A percentile compares a stretch with the other conserved stretches of the same genome.
Evolutionary conservation across 2,113 vertebrate species (phyloP).

Genomic region (Saimiri boliviensis): DNA sequence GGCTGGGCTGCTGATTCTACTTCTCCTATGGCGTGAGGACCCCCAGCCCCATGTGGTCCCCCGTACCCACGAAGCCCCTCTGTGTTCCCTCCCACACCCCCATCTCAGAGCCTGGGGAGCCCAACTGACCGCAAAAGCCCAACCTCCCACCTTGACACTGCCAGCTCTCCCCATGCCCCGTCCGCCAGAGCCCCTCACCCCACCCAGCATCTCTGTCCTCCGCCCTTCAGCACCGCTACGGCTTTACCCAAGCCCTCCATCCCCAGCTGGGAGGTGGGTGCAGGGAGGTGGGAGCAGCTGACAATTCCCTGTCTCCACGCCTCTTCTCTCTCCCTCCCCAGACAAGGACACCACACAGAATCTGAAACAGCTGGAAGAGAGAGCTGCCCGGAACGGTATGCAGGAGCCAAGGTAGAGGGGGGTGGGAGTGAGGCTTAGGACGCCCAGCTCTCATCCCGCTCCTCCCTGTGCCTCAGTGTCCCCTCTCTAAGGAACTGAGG

Average conservation of each 20-base stretch:
- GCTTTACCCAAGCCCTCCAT: neutral
- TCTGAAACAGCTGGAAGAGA: slow-evolving; percentile 38
- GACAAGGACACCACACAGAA: slow-evolving; percentile 45
- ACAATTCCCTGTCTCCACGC: neutral
- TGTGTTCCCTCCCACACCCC: neutral
- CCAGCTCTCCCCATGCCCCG: neutral
- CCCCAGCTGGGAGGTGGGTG: neutral
- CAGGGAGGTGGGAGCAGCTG: neutral
- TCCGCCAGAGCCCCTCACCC: fast-evolving
- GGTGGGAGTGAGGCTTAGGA: too few species aligned
- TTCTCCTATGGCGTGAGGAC: slow-evolving; percentile 72
- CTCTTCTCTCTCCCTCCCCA: neutral
- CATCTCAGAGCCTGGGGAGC: neutral
- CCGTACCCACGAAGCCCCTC: neutral
- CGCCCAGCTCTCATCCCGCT: neutral
- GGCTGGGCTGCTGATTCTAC: slow-evolving; percentile 52
- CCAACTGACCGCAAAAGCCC: neutral
- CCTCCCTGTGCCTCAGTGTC: neutral
- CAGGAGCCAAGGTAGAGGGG: fast-evolving
- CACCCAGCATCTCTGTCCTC: too few species aligned
- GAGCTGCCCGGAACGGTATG: neutral
- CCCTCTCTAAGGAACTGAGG: neutral
- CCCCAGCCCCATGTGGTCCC: fast-evolving
- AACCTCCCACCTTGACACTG: neutral
- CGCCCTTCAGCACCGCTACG: neutral